Conservation (phyloP, 2,113 vertebrate genomes). For the Beaufortia kweichowensis region DNA sequence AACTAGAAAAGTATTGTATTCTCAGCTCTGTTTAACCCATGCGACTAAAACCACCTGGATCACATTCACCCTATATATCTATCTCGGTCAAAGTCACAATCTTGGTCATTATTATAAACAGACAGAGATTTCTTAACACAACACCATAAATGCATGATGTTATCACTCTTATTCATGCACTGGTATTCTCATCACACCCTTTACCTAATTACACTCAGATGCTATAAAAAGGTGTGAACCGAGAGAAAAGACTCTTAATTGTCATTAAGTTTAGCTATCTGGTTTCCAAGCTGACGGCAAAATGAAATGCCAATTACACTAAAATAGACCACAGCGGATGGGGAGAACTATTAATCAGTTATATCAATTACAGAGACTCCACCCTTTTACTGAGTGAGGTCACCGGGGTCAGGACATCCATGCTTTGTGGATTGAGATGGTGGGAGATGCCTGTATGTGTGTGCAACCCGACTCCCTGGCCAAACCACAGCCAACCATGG, state of each 20-base stretch:
- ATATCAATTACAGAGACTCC: slow-evolving; percentile 51
- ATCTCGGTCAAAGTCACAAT: too few relatives aligned
- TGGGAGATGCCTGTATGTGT: slow-evolving; percentile 34
- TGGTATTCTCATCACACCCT: slow-evolving; percentile 39
- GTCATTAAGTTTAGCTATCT: slow-evolving; percentile 30
- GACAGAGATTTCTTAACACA: not conserved
- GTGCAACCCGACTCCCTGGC: slow-evolving; percentile 43
- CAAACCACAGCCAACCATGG: slow-evolving; percentile 36
- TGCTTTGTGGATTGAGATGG: slow-evolving; percentile 26
- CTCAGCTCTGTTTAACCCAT: too few relatives aligned
- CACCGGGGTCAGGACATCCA: slow-evolving; percentile 44
- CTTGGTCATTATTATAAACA: not conserved
- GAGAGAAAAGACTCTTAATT: slow-evolving; percentile 32
- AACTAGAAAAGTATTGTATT: too few relatives aligned
- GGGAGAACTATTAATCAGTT: slow-evolving; percentile 53
- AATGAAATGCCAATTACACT: slow-evolving; percentile 53
- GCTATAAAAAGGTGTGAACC: slow-evolving; percentile 4
- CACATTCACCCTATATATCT: too few relatives aligned
- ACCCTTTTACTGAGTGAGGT: slow-evolving; percentile 42
- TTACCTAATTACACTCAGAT: slow-evolving; percentile 28
- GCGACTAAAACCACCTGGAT: too few relatives aligned
- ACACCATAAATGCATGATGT: too few relatives aligned
- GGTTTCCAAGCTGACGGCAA: slow-evolving; percentile 36
- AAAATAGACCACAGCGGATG: slow-evolving; percentile 23
- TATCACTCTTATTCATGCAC: not conserved